Percentiles rank a stretch among this genome's conserved stretches.
phyloP scores from a whole-genome alignment of 2,113 vertebrate genomes.

The Fulmarus glacialis region DNA sequence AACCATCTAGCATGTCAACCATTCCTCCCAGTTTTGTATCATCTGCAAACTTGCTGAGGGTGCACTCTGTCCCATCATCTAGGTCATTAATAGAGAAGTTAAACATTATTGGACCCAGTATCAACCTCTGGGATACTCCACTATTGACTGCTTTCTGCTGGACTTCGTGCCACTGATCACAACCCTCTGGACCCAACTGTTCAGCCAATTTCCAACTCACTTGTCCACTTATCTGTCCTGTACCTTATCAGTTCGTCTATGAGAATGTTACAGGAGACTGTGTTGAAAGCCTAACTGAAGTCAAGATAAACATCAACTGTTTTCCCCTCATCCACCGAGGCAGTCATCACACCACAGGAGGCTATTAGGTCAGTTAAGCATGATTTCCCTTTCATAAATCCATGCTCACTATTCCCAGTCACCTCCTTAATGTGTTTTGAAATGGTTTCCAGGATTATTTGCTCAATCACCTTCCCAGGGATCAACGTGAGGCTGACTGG shows the following conservation, averaged over 20 bases:
- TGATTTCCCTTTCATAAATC: background rate
- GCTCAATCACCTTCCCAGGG: background rate
- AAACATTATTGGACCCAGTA: background rate
- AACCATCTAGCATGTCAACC: background rate
- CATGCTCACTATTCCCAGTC: background rate
- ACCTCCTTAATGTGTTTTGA: background rate
- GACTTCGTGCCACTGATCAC: background rate
- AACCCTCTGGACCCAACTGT: background rate
- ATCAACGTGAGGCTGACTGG: background rate
- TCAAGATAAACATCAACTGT: background rate
- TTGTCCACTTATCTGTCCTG: background rate
- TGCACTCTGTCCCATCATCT: background rate
- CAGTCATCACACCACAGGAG: background rate
- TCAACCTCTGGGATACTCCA: background rate
- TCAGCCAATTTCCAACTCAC: background rate
- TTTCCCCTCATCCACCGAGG: background rate
- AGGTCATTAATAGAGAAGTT: background rate
- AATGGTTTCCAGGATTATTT: background rate
- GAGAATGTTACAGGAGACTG: background rate
- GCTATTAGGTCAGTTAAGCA: background rate
- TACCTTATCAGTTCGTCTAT: background rate
- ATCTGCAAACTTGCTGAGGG: background rate
- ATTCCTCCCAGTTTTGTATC: background rate
- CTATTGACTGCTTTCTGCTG: background rate
- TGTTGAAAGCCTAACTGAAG: background rate